These are phyloP conservation scores for Armadillidium nasatum DNA, from an alignment of 1,140 invertebrate genomes.

Conservation along the genomic window DNA sequence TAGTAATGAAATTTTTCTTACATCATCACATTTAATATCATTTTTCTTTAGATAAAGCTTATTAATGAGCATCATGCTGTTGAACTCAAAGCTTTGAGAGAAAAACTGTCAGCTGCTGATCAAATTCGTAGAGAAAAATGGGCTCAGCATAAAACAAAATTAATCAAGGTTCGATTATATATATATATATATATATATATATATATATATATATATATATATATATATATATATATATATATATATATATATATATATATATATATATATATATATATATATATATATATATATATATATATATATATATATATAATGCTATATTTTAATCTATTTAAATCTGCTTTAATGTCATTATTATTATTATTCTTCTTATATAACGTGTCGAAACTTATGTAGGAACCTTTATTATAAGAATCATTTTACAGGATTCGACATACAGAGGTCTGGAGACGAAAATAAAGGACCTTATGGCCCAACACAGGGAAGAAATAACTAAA, in stretches of 20 bases:
- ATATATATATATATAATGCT: too few species aligned
- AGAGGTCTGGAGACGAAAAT: constrained; percentile 40
- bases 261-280: too few species aligned
- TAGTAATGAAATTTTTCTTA: not conserved
- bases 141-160: constrained; percentile 33
- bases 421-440: constrained; percentile 35
- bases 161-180: constrained; percentile 34
- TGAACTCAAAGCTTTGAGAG: constrained; percentile 25
- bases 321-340: too few species aligned
- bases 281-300: too few species aligned
- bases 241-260: too few species aligned
- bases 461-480: constrained; percentile 36
- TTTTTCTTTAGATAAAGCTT: constrained; percentile 27
- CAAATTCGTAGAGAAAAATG: constrained; percentile 35
- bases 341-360: too few species aligned
- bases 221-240: not conserved
- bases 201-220: not conserved
- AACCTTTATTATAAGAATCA: too few species aligned
- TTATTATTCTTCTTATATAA: too few species aligned
- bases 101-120: constrained; percentile 28
- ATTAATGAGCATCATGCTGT: constrained; percentile 19
- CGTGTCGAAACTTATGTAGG: too few species aligned
- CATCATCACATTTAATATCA: not conserved
- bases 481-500: not conserved
- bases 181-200: too few species aligned